phyloP scores from a whole-genome alignment of 2,113 vertebrate genomes.

The Anser cygnoides region DNA sequence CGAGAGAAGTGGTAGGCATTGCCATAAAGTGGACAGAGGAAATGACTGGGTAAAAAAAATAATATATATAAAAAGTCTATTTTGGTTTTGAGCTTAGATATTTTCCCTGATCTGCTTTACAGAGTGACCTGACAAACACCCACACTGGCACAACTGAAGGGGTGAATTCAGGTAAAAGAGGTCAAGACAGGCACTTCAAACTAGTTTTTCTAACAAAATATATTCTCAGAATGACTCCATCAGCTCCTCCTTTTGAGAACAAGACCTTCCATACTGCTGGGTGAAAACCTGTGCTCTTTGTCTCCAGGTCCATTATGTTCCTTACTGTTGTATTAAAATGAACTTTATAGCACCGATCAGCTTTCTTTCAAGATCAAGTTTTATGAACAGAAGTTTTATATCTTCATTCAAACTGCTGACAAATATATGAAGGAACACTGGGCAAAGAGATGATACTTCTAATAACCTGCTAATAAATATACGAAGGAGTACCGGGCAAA shows the following conservation, averaged over 20 bases:
- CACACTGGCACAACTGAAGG: not conserved
- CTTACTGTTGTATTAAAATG: not conserved
- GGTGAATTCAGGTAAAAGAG: conserved; percentile 3
- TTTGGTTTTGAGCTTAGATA: not conserved
- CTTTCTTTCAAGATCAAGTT: not conserved
- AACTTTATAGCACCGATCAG: not conserved
- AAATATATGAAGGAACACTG: not conserved
- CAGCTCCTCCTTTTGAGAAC: not conserved
- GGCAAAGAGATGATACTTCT: not conserved
- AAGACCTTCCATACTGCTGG: not conserved
- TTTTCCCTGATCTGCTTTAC: not conserved
- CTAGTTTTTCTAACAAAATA: not conserved
- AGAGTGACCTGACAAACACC: not conserved
- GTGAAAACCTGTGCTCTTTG: not conserved
- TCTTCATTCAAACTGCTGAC: not conserved
- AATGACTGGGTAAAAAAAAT: not conserved
- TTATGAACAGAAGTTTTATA: not conserved
- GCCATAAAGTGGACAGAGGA: not conserved
- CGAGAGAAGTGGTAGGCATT: not conserved
- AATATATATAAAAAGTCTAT: not conserved
- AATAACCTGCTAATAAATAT: not conserved
- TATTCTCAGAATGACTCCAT: not conserved
- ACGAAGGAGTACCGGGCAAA: not conserved
- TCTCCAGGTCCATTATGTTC: not conserved
- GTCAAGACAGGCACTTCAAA: not conserved